Evolutionary conservation across 2,888 invertebrate genomes (phyloP), one percentile per base, ranked within the genome.

Genomic region (Teinopalpus imperialis): DNA sequence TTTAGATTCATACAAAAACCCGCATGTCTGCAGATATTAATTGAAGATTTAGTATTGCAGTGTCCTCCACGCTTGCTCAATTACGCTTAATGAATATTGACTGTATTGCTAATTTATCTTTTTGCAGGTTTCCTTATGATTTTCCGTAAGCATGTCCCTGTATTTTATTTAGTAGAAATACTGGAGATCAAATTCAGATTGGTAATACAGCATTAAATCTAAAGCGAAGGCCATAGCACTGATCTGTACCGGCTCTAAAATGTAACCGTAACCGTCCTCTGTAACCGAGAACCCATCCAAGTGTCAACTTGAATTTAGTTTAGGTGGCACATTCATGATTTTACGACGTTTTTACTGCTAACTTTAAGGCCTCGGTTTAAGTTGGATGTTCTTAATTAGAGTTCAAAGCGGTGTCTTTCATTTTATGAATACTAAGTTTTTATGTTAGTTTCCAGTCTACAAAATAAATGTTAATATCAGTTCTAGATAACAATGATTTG

Each of bases 321-420:
- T 12, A 27, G 51, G 44, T 52, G 46, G 57, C 61, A 61, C 62
- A 64, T 68, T 60, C 54, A 52, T 56, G 49, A 61, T 61, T 72
- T 74, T 74, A 74, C 63, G 64, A 48, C 54, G 54, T 30, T 73
- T 74, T 74, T 74, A 74, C 73, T 69, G 61, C 74, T 62, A 73
- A 72, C 66, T 57, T 61, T 62, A 64, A 55, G 47, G 48, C 57
- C 48, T 31, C 40, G 39, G 55, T 57, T 57, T 63, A 58, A 61
- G 64, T 58, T 59, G 40, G 51, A 53, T 44, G 42, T 43, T 54
- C 53, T 46, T 58, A 63, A 62, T 57, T 66, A 48, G 40, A 59
- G 59, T 59, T 56, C 59, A 52, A 57, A 61, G 52, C 59, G 47
- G 45, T 47, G 40, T 54, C 18, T 31, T 14, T 7, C 0, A n/a